phyloP scores from a whole-genome alignment of 1,140 invertebrate genomes.

The Drosophila sulfurigaster region DNA sequence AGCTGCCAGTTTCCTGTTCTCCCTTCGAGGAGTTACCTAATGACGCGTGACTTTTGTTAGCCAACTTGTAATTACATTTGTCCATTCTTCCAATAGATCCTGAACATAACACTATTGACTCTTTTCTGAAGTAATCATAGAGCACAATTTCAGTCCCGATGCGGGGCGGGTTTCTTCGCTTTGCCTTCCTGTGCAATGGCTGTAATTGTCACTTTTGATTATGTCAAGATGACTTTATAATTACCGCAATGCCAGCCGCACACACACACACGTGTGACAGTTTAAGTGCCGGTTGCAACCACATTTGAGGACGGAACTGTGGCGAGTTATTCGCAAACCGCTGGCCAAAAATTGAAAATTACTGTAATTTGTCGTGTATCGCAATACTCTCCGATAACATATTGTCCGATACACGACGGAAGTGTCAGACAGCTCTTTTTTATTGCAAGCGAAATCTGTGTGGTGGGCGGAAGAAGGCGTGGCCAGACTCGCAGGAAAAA shows the following conservation, averaged over 20 bases:
- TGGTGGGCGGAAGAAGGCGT: constrained; percentile 44
- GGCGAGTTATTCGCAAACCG: constrained; percentile 72
- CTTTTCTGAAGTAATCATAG: constrained; percentile 62
- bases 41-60: constrained; percentile 66
- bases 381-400: constrained; percentile 17
- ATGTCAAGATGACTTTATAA: constrained; percentile 85
- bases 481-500: constrained; percentile 11
- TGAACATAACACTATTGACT: constrained; percentile 58
- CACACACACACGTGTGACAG: constrained; percentile 73
- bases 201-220: constrained; percentile 85
- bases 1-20: constrained; percentile 1
- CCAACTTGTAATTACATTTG: constrained; percentile 54
- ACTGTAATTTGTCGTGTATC: constrained; percentile 67
- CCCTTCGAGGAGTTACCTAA: constrained; percentile 49
- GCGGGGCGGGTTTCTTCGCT: constrained; percentile 2
- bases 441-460: constrained; percentile 32
- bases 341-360: constrained; percentile 68
- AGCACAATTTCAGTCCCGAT: constrained; percentile 2
- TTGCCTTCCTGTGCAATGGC: constrained; percentile 74
- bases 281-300: constrained; percentile 78
- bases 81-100: constrained; percentile 18
- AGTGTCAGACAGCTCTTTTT: constrained; percentile 48
- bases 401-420: constrained; percentile 51
- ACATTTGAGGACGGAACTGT: constrained; percentile 41
- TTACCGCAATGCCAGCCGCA: constrained; percentile 53